Evolutionary conservation across 2,113 vertebrate genomes (phyloP), one percentile per base, ranked within the genome.

Genomic region (Tragelaphus strepsiceros): DNA sequence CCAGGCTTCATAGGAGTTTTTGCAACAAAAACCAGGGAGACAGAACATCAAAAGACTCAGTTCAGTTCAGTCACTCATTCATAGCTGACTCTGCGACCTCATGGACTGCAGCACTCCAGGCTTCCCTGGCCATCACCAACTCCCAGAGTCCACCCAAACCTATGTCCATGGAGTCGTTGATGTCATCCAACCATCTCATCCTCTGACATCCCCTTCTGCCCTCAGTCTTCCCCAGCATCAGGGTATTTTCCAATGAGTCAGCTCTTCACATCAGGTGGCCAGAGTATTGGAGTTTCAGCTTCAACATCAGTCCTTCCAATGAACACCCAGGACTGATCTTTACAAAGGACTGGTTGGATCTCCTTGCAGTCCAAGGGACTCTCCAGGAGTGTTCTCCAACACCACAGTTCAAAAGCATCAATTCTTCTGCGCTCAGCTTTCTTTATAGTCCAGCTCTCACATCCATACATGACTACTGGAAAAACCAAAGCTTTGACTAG

Each of bases 341-440:
- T 35, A 67, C 8, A n/a, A 21, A 11, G 16, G 32, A 35, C 32
- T 35, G 32, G 17, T 35, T 35, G 64, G 32, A 35, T 67, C 32
- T 67, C 64, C 32, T 67, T 67, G 17, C 0, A 5, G 62, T n/a
- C 7, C 32, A 67, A 67, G 62, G 64, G 64, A 67, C 64, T 67
- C 32, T 19, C 64, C 64, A 35, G 35, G 16, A 67, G 64, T 67
- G 4, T 67, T 67, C 32, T 67, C 32, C 64, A 35, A 21, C 4
- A 35, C 17, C 64, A 67, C 64, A 35, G 64, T 67, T 67, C 17
- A 71, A 71, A 35, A 35, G 64, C n/a, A 71, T 71, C 64, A 21
- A 3, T 71, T 71, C 32, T 67, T 67, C 0, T 0, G 9, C 5
- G 0, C n/a, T 21, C n/a, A 35, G 64, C 17, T 21, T 67, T 67